Base-by-base conservation (phyloP, 2,113 vertebrate genomes). In the Lophotis ruficrista region DNA sequence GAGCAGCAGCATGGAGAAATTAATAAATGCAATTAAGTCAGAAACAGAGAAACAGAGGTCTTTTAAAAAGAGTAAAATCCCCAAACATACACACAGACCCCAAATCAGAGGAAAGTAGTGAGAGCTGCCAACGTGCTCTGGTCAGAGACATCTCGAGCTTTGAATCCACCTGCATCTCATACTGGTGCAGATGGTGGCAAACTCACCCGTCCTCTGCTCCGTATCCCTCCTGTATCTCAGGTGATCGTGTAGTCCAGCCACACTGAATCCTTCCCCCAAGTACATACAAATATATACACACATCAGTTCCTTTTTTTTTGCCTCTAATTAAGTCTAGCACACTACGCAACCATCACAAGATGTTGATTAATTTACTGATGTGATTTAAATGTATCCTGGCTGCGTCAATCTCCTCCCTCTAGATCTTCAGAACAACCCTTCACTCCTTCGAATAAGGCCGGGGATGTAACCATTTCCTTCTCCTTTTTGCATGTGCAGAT, bases 341-440 rank as follows among this genome's bases (percentile, higher is more conserved):
- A 28, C 58, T 2, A 69, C 0, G 5, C 68, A 57, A 66, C 61
- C 70, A 4, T 61, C 94, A 87, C 35, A 30, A 96, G 94, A 66
- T 28, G 89, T 47, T 95, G 94, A 96, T 95, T 94, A 95, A 95
- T 93, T 66, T 62, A 53, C 85, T 96, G 93, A 96, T 90, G 88
- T 80, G 87, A 95, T 94, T 89, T 82, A 91, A 75, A 38, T 48
- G 51, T 54, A 62, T 65, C 87, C 79, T 79, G 45, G 78, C 79
- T 85, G 70, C 14, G 4, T 76, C 87, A 95, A n/a, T 89, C 71
- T 77, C 94, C 91, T 97, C 96, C 86, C 94, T 95, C 45, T 45
- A 90, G 76, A 73, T 92, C 93, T 93, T 87, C 86, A 70, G 91
- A 83, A 31, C 58, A 86, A 89, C 86, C 86, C 89, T 90, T 77